Conservation (phyloP, 1,140 invertebrate genomes). For the Drosophila kurseongensis region DNA sequence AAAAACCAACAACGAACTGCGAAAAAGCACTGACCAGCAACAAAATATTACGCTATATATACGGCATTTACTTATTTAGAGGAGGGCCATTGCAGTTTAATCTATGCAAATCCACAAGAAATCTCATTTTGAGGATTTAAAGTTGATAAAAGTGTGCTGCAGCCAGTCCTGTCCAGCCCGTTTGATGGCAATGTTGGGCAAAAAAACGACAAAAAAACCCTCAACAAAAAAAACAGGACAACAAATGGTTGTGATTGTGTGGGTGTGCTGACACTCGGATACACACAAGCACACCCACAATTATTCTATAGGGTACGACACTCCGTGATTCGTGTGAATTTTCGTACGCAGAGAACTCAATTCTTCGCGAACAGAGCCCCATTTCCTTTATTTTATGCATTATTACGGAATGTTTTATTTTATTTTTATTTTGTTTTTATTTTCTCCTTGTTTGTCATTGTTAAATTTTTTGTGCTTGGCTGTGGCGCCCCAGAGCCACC, state of each 20-base stretch:
- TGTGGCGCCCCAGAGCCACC: background rate
- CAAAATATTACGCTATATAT: conserved; percentile 31
- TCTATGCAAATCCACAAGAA: conserved; percentile 77
- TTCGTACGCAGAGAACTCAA: conserved; percentile 41
- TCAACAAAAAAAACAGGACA: conserved; percentile 31
- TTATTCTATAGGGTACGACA: conserved; percentile 4
- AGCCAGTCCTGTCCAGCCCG: conserved; percentile 11
- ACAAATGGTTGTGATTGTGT: conserved; percentile 2
- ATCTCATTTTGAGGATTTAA: conserved; percentile 78
- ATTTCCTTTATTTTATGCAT: conserved; percentile 58
- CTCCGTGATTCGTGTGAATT: conserved; percentile 44
- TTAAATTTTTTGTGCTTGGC: conserved; percentile 45
- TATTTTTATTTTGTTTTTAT: conserved; percentile 47
- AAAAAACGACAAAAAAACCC: conserved; percentile 3
- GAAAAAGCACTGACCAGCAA: conserved; percentile 32
- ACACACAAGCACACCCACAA: background rate
- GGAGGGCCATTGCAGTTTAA: conserved; percentile 64
- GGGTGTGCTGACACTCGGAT: background rate
- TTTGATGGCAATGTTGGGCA: conserved; percentile 23
- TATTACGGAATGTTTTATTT: conserved; percentile 34
- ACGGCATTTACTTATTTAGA: conserved; percentile 16
- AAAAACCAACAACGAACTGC: conserved; percentile 26
- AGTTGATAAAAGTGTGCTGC: conserved; percentile 65
- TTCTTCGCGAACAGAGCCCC: conserved; percentile 22
- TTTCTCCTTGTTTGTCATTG: conserved; percentile 51